Base-by-base conservation (phyloP, 2,888 invertebrate species). In the Scrobipalpa atriplicella region DNA sequence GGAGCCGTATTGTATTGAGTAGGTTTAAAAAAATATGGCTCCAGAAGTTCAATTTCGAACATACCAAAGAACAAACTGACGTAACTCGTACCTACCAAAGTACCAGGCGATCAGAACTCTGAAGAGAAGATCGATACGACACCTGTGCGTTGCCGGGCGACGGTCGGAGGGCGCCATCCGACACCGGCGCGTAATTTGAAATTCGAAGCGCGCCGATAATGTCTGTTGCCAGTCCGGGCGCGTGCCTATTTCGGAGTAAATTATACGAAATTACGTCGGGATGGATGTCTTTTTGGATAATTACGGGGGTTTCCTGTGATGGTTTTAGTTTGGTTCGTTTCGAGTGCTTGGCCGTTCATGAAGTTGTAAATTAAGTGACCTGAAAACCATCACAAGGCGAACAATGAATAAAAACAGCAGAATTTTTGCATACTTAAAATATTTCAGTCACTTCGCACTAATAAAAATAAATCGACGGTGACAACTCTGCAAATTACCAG, bases 121-220 rank as follows among this genome's bases (percentile, higher is more conserved):
- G 71, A 68, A 69, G 76, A 75, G 71, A 68, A 83, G 87, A 91
- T 92, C 91, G 84, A 91, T 91, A 85, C 84, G 80, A 86, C 90
- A 92, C 91, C 92, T 92, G 92, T 86, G 81, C 84, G 91, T 90
- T 85, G 82, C 89, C 80, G 83, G 78, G 87, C 89, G 81, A 91
- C 90, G 77, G 73, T 71, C 79, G 83, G 85, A 86, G 90, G 90
- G 91, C 86, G 90, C 86, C 80, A 92, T 73, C 86, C 87, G 92
- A 92, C 89, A 89, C 92, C 87, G 73, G 79, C 85, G 87, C 91
- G 91, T 90, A 91, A 92, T 92, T 92, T 92, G 92, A 90, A 90
- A 92, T 91, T 85, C 85, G 92, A 92, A 85, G 82, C 87, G 77
- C 82, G 74, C 81, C 88, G 89, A 91, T 92, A 91, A 91, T 90